phyloP scores from a whole-genome alignment of 2,888 invertebrate genomes.

The Apomyelois bistriatella region DNA sequence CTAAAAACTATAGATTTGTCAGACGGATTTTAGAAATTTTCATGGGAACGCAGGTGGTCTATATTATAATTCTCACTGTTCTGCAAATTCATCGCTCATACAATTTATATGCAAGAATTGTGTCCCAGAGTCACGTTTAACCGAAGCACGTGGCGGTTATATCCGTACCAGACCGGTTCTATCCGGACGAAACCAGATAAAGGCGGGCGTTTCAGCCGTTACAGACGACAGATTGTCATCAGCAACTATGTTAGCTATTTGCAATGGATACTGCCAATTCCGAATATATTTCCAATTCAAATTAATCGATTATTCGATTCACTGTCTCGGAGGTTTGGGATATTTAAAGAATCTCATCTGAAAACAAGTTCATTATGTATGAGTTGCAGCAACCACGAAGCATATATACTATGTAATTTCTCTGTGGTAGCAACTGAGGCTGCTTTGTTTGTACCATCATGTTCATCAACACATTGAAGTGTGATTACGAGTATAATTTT shows the following conservation, averaged over 20 bases:
- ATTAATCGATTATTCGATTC: neutral
- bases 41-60: no score
- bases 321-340: neutral
- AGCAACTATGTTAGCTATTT: neutral
- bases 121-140: constrained; percentile 4
- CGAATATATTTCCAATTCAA: constrained; percentile 2
- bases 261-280: constrained; percentile 1
- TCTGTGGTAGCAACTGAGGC: no score
- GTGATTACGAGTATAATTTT: no score
- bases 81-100: neutral
- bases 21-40: no score
- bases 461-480: no score
- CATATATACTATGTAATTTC: no score
- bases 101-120: neutral
- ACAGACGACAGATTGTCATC: constrained; percentile 7
- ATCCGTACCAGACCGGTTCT: constrained; percentile 4
- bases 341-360: neutral
- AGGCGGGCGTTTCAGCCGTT: constrained; percentile 6
- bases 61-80: neutral
- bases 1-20: no score
- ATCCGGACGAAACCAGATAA: neutral
- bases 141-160: constrained; percentile 9
- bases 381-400: no score
- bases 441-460: no score
- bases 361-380: no score